Evolutionary conservation across 2,113 vertebrate species (phyloP), one percentile per base, ranked within the genome.

Genomic region (Phasianus colchicus): DNA sequence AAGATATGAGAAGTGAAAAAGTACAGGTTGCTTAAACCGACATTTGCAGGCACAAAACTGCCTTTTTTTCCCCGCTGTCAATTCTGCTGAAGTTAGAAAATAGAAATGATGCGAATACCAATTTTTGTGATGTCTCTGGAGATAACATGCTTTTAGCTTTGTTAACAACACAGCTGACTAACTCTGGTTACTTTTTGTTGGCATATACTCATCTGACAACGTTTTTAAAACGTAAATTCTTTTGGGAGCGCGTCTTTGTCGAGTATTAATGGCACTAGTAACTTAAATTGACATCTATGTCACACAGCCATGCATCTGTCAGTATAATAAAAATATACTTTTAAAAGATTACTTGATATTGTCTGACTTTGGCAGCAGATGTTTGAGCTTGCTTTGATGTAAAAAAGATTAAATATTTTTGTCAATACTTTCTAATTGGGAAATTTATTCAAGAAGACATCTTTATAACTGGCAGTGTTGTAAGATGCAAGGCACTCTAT

Each of bases 281-380:
- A 97, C 91, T 94, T 94, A 96, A 93, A 94, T 95, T 94, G 95
- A 96, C 93, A 97, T 96, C 93, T 94, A 90, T 95, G 90, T 94
- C 95, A 96, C 89, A 82, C 88, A 97, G 93, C 87, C 93, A 89
- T 94, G 83, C 95, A 97, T 96, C 95, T 97, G 97, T 94, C 94
- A 94, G 73, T 86, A 76, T 93, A 95, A 96, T 94, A 96, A 96
- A 94, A 96, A 93, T 92, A 96, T 71, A 93, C 66, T 92, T 93
- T 90, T 88, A 92, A 76, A 97, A 93, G 92, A 93, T 89, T 88
- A 81, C 69, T 95, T 95, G 89, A 94, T 88, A 94, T 76, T 91
- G 83, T 92, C 90, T 94, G 90, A 93, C 89, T 94, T 93, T 83
- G 89, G 90, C 89, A 95, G 92, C 96, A 96, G 95, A 95, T 95